These are phyloP conservation scores for Paracentrotus lividus DNA, from an alignment of 53 echinoderm and acorn worm species.

Conservation along the genomic window DNA sequence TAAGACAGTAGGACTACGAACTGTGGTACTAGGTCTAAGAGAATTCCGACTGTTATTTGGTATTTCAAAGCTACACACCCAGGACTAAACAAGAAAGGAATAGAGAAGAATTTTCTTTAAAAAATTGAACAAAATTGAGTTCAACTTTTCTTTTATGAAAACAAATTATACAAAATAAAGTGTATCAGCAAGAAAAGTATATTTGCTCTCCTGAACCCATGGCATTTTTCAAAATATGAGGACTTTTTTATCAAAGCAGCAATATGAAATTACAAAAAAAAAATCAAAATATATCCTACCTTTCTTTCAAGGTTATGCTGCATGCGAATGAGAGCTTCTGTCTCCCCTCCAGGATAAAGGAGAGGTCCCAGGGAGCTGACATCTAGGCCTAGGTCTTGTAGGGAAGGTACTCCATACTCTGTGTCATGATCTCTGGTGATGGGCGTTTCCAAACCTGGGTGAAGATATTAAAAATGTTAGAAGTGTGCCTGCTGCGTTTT, in stretches of 20 bases:
- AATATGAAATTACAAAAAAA: too few relatives aligned
- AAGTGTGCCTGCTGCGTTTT: too few relatives aligned
- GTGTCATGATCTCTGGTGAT: slow-evolving; percentile 70
- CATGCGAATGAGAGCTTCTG: slow-evolving; percentile 82
- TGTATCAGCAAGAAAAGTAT: too few relatives aligned
- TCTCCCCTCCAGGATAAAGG: slow-evolving; percentile 87
- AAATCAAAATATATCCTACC: slow-evolving; percentile 32
- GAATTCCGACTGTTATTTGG: slow-evolving; percentile 83
- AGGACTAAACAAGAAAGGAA: not conserved
- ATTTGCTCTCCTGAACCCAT: too few relatives aligned
- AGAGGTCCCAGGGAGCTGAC: slow-evolving; percentile 49
- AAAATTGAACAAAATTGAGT: not conserved
- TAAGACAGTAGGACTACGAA: slow-evolving; percentile 80
- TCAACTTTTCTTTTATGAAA: too few relatives aligned
- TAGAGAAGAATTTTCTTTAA: not conserved
- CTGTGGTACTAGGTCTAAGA: slow-evolving; percentile 80
- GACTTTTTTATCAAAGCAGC: too few relatives aligned
- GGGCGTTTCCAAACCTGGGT: slow-evolving; percentile 73
- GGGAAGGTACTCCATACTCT: slow-evolving; percentile 76
- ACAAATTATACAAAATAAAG: too few relatives aligned
- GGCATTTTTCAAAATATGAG: too few relatives aligned
- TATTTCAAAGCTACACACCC: slow-evolving; percentile 88
- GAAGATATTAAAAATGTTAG: too few relatives aligned
- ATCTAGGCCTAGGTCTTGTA: slow-evolving; percentile 78
- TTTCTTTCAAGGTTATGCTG: slow-evolving; percentile 75